Base-by-base conservation (phyloP, 1,140 invertebrate genomes). In the Ips nitidus region DNA sequence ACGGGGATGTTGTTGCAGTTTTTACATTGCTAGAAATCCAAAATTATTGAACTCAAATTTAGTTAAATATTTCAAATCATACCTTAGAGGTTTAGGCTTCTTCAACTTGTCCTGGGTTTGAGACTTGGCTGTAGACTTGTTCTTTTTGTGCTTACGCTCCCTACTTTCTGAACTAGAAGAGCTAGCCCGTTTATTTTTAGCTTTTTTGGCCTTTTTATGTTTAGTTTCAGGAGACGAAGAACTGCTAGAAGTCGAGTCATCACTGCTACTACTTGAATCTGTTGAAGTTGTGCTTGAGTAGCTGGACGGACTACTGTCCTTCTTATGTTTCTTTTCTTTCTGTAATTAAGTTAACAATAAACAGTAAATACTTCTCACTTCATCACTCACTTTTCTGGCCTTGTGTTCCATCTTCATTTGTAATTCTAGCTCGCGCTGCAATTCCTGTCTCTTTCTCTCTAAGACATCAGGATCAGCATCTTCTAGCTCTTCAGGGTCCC, bases 381-480 rank as follows among this genome's bases (percentile, higher is more conserved):
- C 22, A 22, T 22, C 22, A 22, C 22, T 40, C 53, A 68, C 67
- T 57, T 65, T 70, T 58, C 62, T 80, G 77, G 85, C 85, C 71
- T 78, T 81, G 70, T 81, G 84, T 71, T 88, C 86, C 84, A 84
- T 87, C 82, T 84, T 87, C 85, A 88, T 86, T 81, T 92, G 89
- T 77, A 91, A 82, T 75, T 91, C 90, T 78, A 93, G 82, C 82
- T 92, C 90, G 75, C 90, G 83, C 78, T 93, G 89, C 72, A 94
- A 83, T 75, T 91, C 85, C 75, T 89, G 88, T 71, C 91, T 83
- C 69, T 90, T 84, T 81, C 89, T 88, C 79, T 93, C 91, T 73
- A 94, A 82, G 52, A 89, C 90, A 77, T 92, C 90, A 69, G 92
- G 90, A 82, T 93, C 91, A 71, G 91, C 91, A 84, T 91, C 91